phyloP scores from a whole-genome alignment of 2,113 vertebrate species.

The Macaca nemestrina region DNA sequence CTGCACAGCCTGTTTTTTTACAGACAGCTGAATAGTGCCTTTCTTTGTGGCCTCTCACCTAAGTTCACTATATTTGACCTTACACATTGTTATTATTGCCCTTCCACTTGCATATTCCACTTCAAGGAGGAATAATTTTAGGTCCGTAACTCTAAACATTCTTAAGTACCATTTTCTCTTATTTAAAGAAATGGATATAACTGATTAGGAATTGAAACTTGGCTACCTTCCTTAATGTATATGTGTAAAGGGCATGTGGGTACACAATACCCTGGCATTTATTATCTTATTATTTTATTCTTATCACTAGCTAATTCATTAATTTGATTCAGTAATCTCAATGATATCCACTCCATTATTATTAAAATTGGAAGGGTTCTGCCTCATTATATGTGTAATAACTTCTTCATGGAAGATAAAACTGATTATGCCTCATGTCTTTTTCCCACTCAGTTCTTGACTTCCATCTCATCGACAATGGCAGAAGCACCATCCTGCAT shows the following conservation, averaged over 20 bases:
- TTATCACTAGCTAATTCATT: conserved; percentile 51
- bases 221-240: neutral
- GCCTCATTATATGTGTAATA: conserved; percentile 55
- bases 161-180: neutral
- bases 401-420: conserved; percentile 53
- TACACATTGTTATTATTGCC: neutral
- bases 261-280: neutral
- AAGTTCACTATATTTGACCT: neutral
- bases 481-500: neutral
- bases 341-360: conserved; percentile 56
- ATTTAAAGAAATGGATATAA: neutral
- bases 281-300: conserved; percentile 60
- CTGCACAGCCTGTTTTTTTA: neutral
- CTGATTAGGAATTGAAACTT: neutral
- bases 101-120: neutral
- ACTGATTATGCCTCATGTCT: neutral
- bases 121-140: conserved; percentile 12
- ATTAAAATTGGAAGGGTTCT: conserved; percentile 63
- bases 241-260: neutral
- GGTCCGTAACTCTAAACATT: neutral
- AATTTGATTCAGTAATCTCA: conserved; percentile 52
- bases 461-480: neutral
- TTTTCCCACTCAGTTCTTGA: neutral
- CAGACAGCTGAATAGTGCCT: neutral
- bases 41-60: neutral